Conservation (phyloP, 2,888 invertebrate genomes). For the Celastrina argiolus region DNA sequence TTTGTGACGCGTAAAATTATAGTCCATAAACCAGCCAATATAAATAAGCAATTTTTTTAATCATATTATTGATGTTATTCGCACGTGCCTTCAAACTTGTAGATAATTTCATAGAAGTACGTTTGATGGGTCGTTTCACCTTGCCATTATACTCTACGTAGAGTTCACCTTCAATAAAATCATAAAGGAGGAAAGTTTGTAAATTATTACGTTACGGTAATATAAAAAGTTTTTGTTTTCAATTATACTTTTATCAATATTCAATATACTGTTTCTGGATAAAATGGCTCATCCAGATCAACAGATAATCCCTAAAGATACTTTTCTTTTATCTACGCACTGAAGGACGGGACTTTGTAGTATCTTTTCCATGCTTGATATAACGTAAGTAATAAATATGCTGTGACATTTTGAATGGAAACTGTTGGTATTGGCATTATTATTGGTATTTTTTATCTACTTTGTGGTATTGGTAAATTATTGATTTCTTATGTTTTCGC, state of each 20-base stretch:
- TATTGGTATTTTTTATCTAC: not conserved
- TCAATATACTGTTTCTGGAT: not conserved
- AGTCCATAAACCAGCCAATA: too few relatives aligned
- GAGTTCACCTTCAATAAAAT: not conserved
- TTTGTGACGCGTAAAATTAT: too few relatives aligned
- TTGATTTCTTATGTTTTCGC: too few relatives aligned
- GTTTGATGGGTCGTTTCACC: not conserved
- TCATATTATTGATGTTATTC: too few relatives aligned
- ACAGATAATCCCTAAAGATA: not conserved
- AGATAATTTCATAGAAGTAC: too few relatives aligned
- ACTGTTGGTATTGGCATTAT: too few relatives aligned
- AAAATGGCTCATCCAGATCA: not conserved
- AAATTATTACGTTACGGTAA: not conserved
- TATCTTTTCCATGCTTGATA: not conserved
- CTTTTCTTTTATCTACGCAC: not conserved
- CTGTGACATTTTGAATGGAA: not conserved
- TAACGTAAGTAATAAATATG: not conserved
- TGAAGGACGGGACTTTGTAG: not conserved
- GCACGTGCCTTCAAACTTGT: too few relatives aligned
- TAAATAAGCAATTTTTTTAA: too few relatives aligned
- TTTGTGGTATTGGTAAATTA: too few relatives aligned
- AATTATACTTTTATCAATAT: slow-evolving; percentile 9
- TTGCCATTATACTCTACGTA: not conserved
- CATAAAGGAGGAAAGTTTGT: not conserved
- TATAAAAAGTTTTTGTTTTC: not conserved